phyloP scores from a whole-genome alignment of 2,797 vertebrate genomes.

The Coregonus suidteri region DNA sequence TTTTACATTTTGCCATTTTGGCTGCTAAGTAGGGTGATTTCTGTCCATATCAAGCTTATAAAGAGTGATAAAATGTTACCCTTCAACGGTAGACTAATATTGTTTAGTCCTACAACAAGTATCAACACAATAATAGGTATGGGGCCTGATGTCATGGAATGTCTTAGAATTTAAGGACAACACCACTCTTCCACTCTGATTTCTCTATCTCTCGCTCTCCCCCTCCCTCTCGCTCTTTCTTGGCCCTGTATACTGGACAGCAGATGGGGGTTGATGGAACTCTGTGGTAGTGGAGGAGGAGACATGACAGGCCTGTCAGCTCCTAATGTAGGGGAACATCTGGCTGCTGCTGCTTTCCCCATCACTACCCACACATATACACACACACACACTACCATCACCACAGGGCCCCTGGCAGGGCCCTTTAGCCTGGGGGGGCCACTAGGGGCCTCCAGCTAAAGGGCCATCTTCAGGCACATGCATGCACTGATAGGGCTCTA shows the following conservation, averaged over 20 bases:
- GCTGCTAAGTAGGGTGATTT: not conserved
- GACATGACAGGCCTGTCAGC: slow-evolving; percentile 74
- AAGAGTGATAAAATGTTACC: not conserved
- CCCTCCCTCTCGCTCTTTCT: not conserved
- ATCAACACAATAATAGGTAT: not conserved
- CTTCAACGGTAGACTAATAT: not conserved
- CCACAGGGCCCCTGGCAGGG: slow-evolving; percentile 39
- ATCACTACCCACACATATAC: slow-evolving; percentile 42
- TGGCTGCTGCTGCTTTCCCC: slow-evolving; percentile 68
- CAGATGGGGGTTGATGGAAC: slow-evolving; percentile 76
- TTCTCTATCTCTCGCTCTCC: not conserved
- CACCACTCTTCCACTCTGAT: no score
- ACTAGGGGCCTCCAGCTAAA: slow-evolving; percentile 17
- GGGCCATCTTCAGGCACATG: no score
- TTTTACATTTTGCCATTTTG: no score
- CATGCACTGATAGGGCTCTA: no score
- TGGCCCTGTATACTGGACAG: slow-evolving; percentile 27
- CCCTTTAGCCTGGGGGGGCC: not conserved
- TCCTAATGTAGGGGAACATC: slow-evolving; percentile 80
- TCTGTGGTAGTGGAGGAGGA: slow-evolving; percentile 68
- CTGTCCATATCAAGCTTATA: not conserved
- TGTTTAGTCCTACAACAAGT: not conserved
- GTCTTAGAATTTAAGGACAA: no score
- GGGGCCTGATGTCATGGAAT: no score
- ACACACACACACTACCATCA: slow-evolving; percentile 50